Evolutionary conservation across 53 echinoderm and acorn worm genomes (phyloP).

Genomic region (Paelopatides confundens): DNA sequence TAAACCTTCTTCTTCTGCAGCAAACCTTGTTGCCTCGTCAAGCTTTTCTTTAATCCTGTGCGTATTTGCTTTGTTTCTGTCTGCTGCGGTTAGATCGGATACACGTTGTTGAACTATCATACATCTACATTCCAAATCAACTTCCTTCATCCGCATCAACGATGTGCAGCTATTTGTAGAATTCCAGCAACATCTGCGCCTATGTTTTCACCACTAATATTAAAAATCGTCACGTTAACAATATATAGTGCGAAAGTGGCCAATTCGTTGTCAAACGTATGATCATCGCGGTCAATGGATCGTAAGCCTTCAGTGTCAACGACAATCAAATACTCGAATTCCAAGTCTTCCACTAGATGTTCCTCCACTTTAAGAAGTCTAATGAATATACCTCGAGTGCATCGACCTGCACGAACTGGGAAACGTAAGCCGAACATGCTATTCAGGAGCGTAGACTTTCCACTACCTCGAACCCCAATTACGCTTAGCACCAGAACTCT

Average conservation of each 20-base stretch:
- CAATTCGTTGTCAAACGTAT: constrained; percentile 22
- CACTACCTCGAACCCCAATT: constrained; percentile 26
- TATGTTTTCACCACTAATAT: constrained; percentile 19
- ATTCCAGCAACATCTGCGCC: not conserved
- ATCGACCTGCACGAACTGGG: constrained; percentile 18
- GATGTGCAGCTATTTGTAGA: constrained; percentile 32
- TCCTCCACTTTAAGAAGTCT: not conserved
- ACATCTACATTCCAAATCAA: constrained; percentile 3
- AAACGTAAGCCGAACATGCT: constrained; percentile 32
- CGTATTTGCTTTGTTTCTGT: constrained; percentile 5
- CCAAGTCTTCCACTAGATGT: not conserved
- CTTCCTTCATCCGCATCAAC: constrained; percentile 34
- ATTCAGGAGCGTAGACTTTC: constrained; percentile 14
- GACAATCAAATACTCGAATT: constrained; percentile 1
- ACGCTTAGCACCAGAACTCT: not conserved
- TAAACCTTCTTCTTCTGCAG: constrained; percentile 13
- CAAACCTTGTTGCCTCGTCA: not conserved
- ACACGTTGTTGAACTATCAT: constrained; percentile 21
- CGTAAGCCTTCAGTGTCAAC: constrained; percentile 28
- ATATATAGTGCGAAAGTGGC: constrained; percentile 14
- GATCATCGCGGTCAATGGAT: constrained; percentile 19
- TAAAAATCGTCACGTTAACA: constrained; percentile 2
- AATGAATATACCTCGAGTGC: constrained; percentile 5
- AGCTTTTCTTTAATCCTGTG: not conserved
- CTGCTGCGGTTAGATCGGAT: constrained; percentile 3